phyloP scores from a whole-genome alignment of 2,888 invertebrate species.

The Tridacna gigas region DNA sequence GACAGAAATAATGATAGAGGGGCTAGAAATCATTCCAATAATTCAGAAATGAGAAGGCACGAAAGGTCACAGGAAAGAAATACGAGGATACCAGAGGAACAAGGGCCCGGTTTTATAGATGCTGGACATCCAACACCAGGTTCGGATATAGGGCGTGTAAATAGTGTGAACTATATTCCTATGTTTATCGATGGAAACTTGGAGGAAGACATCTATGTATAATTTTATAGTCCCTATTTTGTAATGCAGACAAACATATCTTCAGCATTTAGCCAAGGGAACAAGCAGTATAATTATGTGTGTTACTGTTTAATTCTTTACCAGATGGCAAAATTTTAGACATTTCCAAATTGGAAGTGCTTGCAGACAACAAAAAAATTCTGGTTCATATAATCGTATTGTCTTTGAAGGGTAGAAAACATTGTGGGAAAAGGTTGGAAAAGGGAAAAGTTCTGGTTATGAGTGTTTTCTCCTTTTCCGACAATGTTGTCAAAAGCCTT shows the following conservation, averaged over 20 bases:
- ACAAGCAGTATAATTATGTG: no score
- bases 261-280: no score
- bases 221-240: not conserved
- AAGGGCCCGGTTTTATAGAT: not conserved
- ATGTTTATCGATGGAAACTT: constrained; percentile 26
- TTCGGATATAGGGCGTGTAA: not conserved
- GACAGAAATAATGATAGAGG: not conserved
- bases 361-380: no score
- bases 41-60: not conserved
- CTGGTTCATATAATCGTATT: no score
- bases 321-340: no score
- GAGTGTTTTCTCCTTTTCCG: not conserved
- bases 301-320: no score
- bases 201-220: constrained; percentile 47
- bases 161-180: constrained; percentile 21
- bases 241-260: not conserved
- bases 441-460: not conserved
- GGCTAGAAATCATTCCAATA: not conserved
- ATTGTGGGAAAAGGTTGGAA: not conserved
- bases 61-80: not conserved
- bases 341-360: no score
- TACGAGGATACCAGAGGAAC: not conserved
- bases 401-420: no score
- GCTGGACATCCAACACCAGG: not conserved
- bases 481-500: not conserved